Evolutionary conservation across 2,113 vertebrate genomes (phyloP).

Genomic region (Philantomba maxwellii): DNA sequence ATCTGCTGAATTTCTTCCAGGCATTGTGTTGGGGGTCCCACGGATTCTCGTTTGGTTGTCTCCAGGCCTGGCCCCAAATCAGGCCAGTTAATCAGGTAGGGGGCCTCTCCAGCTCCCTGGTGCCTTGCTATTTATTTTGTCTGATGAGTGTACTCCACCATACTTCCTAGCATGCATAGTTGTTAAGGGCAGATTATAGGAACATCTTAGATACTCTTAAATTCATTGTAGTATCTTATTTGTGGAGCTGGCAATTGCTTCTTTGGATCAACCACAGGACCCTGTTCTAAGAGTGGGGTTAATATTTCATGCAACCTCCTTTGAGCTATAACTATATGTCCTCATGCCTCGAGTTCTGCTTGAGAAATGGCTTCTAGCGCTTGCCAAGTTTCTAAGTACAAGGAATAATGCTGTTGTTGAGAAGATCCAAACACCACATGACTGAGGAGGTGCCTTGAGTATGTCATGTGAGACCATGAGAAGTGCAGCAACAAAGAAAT

Average conservation of each 20-base stretch:
- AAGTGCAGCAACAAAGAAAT: neutral
- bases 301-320: neutral
- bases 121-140: neutral
- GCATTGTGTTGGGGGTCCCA: neutral
- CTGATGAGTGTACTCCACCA: neutral
- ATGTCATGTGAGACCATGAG: neutral
- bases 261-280: neutral
- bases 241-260: neutral
- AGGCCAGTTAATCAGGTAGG: neutral
- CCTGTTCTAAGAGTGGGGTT: neutral
- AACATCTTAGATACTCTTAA: neutral
- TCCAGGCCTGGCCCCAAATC: neutral
- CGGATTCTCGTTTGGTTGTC: neutral
- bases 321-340: neutral
- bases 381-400: neutral
- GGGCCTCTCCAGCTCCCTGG: neutral
- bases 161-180: neutral
- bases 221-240: neutral
- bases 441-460: constrained; percentile 11
- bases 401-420: neutral
- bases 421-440: neutral
- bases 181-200: neutral
- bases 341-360: neutral
- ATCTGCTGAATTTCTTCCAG: neutral
- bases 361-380: neutral